phyloP scores from a whole-genome alignment of 1,140 invertebrate species.

The Nixonia krombeini region DNA sequence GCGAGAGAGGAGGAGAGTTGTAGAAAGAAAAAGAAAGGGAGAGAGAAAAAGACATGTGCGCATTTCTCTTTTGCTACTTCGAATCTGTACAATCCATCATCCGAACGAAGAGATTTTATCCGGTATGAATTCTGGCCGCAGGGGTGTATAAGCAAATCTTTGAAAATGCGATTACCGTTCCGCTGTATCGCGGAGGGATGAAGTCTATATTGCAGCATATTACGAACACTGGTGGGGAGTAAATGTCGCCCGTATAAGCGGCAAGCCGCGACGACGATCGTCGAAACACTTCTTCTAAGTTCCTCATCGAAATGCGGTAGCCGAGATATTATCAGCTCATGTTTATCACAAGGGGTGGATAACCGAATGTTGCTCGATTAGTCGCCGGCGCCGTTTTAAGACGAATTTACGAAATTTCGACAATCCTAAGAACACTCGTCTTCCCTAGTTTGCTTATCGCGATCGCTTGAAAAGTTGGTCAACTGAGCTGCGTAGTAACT shows the following conservation, averaged over 20 bases:
- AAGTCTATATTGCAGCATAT: constrained; percentile 56
- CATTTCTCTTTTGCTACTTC: constrained; percentile 23
- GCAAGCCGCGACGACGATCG: constrained; percentile 15
- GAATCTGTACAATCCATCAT: constrained; percentile 43
- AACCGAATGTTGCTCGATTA: too few species aligned
- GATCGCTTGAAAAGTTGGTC: too few species aligned
- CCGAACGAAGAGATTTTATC: constrained; percentile 51
- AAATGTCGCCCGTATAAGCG: constrained; percentile 54
- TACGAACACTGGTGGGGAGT: constrained; percentile 48
- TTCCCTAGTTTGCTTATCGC: too few species aligned
- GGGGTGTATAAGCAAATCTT: constrained; percentile 56
- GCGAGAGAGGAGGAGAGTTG: too few species aligned
- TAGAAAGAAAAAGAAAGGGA: too few species aligned
- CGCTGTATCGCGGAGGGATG: constrained; percentile 51
- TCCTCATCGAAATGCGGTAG: constrained; percentile 26
- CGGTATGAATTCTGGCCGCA: constrained; percentile 47
- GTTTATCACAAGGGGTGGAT: constrained; percentile 11
- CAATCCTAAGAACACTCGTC: too few species aligned
- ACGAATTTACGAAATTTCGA: too few species aligned
- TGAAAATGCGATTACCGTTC: constrained; percentile 57
- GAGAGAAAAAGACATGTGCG: too few species aligned
- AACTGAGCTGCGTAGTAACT: too few species aligned
- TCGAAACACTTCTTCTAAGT: constrained; percentile 44
- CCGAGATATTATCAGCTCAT: constrained; percentile 25
- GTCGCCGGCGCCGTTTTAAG: too few species aligned